phyloP scores from a whole-genome alignment of 2,797 vertebrate species.

The Pelodytes ibericus region DNA sequence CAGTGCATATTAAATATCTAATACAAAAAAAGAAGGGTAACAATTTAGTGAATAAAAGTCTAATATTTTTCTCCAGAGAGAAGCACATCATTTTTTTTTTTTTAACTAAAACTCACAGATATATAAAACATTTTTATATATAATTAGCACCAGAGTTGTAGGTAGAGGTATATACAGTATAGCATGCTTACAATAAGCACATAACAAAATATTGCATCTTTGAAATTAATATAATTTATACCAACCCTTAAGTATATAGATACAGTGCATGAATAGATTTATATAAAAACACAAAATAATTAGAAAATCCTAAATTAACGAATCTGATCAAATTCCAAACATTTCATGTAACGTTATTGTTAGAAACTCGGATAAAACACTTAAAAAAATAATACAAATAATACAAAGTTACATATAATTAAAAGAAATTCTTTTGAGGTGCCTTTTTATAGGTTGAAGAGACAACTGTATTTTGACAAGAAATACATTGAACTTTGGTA shows the following conservation, averaged over 20 bases:
- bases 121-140: constrained; percentile 10
- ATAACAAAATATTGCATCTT: constrained; percentile 51
- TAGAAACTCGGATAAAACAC: constrained; percentile 35
- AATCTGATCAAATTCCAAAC: constrained; percentile 14
- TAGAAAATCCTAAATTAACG: constrained; percentile 6
- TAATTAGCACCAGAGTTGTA: constrained; percentile 48
- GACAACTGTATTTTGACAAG: too few species aligned
- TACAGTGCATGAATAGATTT: constrained; percentile 46
- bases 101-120: constrained; percentile 9
- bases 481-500: too few species aligned
- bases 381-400: constrained; percentile 17
- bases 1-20: constrained; percentile 58
- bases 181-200: constrained; percentile 56
- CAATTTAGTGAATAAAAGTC: constrained; percentile 31
- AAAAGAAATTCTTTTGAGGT: not conserved
- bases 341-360: constrained; percentile 32
- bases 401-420: constrained; percentile 14
- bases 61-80: not conserved
- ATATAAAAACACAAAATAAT: constrained; percentile 30
- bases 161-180: constrained; percentile 44
- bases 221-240: constrained; percentile 58
- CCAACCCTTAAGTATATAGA: constrained; percentile 40
- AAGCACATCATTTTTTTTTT: too few species aligned
- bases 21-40: constrained; percentile 29
- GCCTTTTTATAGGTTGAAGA: not conserved